Evolutionary conservation across 2,113 vertebrate genomes (phyloP), one percentile per base, ranked within the genome.

Genomic region (Sakesphorus luctuosus): DNA sequence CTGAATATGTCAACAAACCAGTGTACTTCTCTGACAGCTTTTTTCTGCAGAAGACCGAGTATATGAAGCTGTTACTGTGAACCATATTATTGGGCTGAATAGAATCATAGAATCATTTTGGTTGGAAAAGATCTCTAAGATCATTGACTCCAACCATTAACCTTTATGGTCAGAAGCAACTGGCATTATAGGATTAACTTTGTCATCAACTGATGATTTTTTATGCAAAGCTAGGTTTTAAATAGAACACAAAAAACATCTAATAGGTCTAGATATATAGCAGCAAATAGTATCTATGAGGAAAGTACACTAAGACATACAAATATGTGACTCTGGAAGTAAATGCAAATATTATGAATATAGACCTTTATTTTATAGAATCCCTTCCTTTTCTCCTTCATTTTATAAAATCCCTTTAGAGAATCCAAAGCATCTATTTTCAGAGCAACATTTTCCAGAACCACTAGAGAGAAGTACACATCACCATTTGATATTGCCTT

Each of bases 171-270:
- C 46, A 68, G 75, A 75, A 84, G 82, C 40, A 66, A 26, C 14
- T 61, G 67, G 43, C 28, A 52, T 18, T 21, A 29, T 1, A 67
- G 18, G 33, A 40, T 68, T 65, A 59, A 13, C 0, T 4, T 82
- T 84, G 47, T 33, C 25, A 75, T 55, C 15, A 31, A 16, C 15
- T 43, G 38, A 40, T 25, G 8, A 74, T 25, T 14, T 52, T 76
- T 58, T 49, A 18, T 10, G 33, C 44, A 75, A 82, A 85, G 44
- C 5, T 53, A 58, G 10, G 11, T 89, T 94, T 86, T 53, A 56
- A 78, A 66, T 1, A 65, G 49, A 75, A 43, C 28, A 59, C 33
- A 21, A 44, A 53, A 84, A 15, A 1, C 8, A 47, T 0, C 0
- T 31, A 38, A 21, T 11, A 85, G 13, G 63, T 58, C 18, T 38